Conservation (phyloP, 2,113 vertebrate species). For the Manacus vitellinus region DNA sequence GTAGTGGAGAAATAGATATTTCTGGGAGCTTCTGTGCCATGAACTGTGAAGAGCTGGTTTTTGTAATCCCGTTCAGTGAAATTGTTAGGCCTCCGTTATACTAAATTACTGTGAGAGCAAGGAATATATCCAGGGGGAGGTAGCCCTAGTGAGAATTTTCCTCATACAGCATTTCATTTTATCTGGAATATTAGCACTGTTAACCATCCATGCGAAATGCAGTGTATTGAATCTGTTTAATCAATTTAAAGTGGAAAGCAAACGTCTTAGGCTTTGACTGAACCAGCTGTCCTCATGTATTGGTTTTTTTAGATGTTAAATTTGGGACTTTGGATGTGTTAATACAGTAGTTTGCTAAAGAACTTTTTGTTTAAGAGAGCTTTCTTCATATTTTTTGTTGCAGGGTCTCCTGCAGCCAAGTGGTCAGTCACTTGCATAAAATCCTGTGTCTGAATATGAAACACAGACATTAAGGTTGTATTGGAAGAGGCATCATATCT, state of each 20-base stretch:
- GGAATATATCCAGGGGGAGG: not conserved
- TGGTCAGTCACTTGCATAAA: not conserved
- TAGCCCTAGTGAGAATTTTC: not conserved
- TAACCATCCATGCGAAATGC: conserved; percentile 33
- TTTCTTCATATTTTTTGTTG: not conserved
- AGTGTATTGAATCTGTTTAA: conserved; percentile 8
- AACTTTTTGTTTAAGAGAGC: not conserved
- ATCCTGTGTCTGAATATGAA: not conserved
- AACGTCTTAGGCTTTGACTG: not conserved
- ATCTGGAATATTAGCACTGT: conserved; percentile 7
- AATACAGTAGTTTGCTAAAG: not conserved
- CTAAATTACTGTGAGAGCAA: not conserved
- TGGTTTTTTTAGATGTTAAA: not conserved
- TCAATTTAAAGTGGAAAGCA: conserved; percentile 29
- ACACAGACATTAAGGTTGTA: not conserved
- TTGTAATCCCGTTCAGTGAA: not conserved
- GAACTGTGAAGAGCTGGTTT: not conserved
- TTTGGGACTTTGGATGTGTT: not conserved
- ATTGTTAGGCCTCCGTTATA: not conserved
- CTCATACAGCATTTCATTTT: not conserved
- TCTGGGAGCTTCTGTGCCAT: conserved; percentile 5
- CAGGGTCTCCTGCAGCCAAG: not conserved
- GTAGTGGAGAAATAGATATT: not conserved
- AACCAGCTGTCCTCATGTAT: not conserved
- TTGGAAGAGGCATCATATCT: not conserved